phyloP scores from a whole-genome alignment of 2,888 invertebrate species.

The Drosophila suboccidentalis region DNA sequence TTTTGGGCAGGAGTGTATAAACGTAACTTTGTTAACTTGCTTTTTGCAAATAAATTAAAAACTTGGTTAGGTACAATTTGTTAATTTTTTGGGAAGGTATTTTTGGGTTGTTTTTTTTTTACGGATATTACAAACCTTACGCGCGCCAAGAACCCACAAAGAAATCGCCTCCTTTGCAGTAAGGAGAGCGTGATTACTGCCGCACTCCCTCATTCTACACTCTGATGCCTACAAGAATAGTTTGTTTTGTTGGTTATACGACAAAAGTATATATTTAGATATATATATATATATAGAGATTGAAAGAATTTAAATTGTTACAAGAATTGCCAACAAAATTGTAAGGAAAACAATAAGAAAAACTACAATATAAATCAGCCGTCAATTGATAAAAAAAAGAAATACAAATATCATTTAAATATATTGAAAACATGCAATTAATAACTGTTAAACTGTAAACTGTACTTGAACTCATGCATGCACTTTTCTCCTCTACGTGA shows the following conservation, averaged over 20 bases:
- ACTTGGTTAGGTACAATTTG: conserved; percentile 33
- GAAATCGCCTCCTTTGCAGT: conserved; percentile 97
- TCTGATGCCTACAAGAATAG: conserved; percentile 86
- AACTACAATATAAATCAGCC: conserved; percentile 9
- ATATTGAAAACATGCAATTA: conserved; percentile 27
- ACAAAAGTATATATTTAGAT: conserved; percentile 58
- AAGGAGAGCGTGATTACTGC: conserved; percentile 93
- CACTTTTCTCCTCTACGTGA: conserved; percentile 53
- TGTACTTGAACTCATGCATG: conserved; percentile 48
- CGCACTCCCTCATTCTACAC: conserved; percentile 85
- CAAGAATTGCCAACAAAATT: conserved; percentile 38
- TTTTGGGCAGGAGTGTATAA: too few species aligned
- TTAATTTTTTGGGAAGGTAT: conserved; percentile 12
- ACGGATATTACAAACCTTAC: conserved; percentile 89
- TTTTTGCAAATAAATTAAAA: conserved; percentile 44
- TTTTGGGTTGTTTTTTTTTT: conserved; percentile 21
- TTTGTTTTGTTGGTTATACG: conserved; percentile 67
- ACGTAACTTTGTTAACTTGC: conserved; percentile 16
- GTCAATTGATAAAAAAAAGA: background rate
- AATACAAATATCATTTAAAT: conserved; percentile 14
- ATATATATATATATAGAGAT: conserved; percentile 28
- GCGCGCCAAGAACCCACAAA: conserved; percentile 96
- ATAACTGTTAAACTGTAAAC: conserved; percentile 27
- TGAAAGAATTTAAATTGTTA: conserved; percentile 20
- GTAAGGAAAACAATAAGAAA: conserved; percentile 9